Base-by-base conservation (phyloP, 2,113 vertebrate genomes). In the Donacobius atricapilla region DNA sequence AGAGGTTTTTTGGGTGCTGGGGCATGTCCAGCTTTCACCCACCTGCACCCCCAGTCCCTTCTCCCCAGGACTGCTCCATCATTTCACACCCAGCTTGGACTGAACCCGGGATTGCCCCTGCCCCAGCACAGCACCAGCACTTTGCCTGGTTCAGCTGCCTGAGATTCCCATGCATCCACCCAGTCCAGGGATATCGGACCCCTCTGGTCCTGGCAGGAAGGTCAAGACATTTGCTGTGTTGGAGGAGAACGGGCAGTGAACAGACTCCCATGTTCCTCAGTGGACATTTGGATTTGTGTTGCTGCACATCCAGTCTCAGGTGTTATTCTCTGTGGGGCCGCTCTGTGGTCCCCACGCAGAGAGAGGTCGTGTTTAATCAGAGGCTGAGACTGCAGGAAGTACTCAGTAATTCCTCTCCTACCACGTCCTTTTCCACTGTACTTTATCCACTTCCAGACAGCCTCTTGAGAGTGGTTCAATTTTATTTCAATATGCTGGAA, bases 131-230 rank as follows among this genome's bases (percentile, higher is more conserved):
- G 42, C 76, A 15, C 42, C 66, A 27, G 31, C 25, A 2, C 53
- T 7, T 0, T 42, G 20, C 37, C 22, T 16, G 6, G 37, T 23
- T 42, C 16, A 13, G 3, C 35, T 35, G 16, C 27, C 13, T 9
- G 44, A 44, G 37, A 6, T 33, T 30, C 37, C 44, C 5, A 0
- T 0, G 9, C 15, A 3, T 1, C 0, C 10, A 4, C 37, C 57
- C 24, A 44, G 0, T 5, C 0, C 48, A 16, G 33, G 12, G 50
- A 2, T 33, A 1, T 3, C 7, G 30, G 65, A 47, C 6, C 13
- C 33, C 54, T 42, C 16, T 2, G 8, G 3, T 17, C 50, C 42
- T 50, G 37, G 66, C 40, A 64, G 65, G 50, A 27, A 44, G 22
- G 13, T 48, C 35, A n/a, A 68, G 25, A 31, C 3, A 0, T 15